Base-by-base conservation (phyloP, 2,888 invertebrate genomes). In the Lomographa bimaculata region DNA sequence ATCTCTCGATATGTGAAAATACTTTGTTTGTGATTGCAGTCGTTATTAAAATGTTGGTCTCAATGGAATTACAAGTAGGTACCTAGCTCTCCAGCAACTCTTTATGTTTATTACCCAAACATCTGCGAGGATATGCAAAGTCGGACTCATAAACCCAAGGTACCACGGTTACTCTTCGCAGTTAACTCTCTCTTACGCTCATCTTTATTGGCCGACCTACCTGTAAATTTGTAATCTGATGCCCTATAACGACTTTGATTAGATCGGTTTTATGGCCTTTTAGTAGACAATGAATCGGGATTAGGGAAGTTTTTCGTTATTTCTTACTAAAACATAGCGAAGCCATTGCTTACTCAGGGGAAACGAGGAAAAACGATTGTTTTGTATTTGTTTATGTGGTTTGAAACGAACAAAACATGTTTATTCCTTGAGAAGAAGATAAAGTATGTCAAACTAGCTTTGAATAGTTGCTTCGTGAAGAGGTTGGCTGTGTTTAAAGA, bases 51-150 rank as follows among this genome's bases (percentile, higher is more conserved):
- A 14, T 10, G n/a, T 12, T 9, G 20, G 10, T 10, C 14, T 10
- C 6, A 8, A 27, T 60, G 50, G 66, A 68, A 70, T 72, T 69
- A 66, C 67, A 68, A 71, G 74, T 73, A 70, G 68, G 69, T n/a
- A n/a, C n/a, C n/a, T n/a, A 70, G 65, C 60, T 62, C 59, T 46
- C 59, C 56, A 65, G 71, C 70, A 70, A 64, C 72, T 73, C 71
- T 69, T 73, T 72, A 64, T 69, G 71, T 82, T 84, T 81, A 84
- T 79, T 78, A 75, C 77, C 64, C 70, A 55, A 79, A 71, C 86
- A 85, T 81, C 83, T 84, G 85, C 70, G 65, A 73, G 79, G 71
- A 74, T 82, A 85, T 85, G 85, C 84, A 81, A 85, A 85, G 74
- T 79, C 66, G 57, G 61, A 64, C 57, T 78, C 83, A 86, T 83